Conservation (phyloP, 2,113 vertebrate species). For the Pongo pygmaeus region DNA sequence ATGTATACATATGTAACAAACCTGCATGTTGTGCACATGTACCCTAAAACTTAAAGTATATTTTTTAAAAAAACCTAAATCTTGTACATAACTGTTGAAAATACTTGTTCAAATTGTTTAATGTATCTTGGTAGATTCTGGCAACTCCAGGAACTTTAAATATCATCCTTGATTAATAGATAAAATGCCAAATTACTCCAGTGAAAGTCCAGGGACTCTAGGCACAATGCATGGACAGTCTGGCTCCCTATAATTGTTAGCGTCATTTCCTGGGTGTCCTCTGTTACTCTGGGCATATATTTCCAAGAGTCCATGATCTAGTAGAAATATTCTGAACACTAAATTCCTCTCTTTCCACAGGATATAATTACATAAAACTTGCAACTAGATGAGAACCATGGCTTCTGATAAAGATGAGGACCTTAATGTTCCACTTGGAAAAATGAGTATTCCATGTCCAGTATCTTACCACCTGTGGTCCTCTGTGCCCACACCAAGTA, state of each 20-base stretch:
- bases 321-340: neutral
- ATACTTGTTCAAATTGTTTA: neutral
- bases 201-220: neutral
- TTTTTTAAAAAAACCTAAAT: neutral
- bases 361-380: neutral
- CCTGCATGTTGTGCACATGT: too few species aligned
- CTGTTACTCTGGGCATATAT: neutral
- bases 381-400: neutral
- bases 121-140: neutral
- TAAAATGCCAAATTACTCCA: neutral
- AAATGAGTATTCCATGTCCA: neutral
- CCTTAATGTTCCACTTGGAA: neutral
- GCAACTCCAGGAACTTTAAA: neutral
- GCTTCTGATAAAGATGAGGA: neutral
- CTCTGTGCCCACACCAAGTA: neutral
- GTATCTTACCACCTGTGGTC: neutral
- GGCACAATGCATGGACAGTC: neutral
- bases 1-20: too few species aligned
- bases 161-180: neutral
- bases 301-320: neutral
- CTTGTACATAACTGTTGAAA: neutral
- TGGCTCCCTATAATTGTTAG: neutral
- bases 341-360: neutral
- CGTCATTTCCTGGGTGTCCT: neutral
- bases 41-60: too few species aligned